These are phyloP conservation scores for human DNA, from an alignment of 2,113 vertebrate species.

Conservation along the genomic window GRCh38 chr11:120784001-120784500, in stretches of 20 bases:
- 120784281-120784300: neutral
- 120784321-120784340: slow-evolving; percentile 13
- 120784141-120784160: neutral
- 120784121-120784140: neutral
- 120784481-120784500: neutral
- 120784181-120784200: neutral
- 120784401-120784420: slow-evolving; percentile 1
- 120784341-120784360: slow-evolving; percentile 13
- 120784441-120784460: neutral
- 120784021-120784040: neutral
- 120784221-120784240: neutral
- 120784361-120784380: neutral
- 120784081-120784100: neutral
- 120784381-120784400: neutral
- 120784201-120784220: neutral
- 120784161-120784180: neutral
- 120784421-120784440: neutral
- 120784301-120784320: neutral
- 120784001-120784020: neutral
- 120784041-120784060: neutral
- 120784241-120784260: neutral
- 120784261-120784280: neutral
- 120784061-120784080: neutral
- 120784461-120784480: neutral
- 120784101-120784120: neutral